Evolutionary conservation across 2,113 vertebrate genomes (phyloP).

Genomic region (Zapus hudsonius): DNA sequence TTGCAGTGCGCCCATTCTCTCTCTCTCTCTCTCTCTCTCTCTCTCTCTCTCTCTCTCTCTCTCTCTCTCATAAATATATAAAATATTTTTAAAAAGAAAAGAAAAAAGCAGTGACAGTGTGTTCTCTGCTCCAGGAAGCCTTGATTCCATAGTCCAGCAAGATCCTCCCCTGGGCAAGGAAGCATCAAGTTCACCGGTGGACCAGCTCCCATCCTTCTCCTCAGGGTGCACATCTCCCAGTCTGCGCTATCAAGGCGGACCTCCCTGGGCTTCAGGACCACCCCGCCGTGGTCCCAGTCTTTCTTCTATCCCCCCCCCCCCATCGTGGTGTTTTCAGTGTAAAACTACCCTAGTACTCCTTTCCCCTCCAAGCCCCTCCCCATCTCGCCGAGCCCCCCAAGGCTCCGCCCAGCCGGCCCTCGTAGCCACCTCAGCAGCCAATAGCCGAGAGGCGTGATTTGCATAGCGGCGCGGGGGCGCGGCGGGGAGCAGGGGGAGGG

Average conservation of each 20-base stretch:
- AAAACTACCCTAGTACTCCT: neutral
- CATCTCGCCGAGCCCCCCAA: constrained; percentile 58
- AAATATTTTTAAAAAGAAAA: too few relatives aligned
- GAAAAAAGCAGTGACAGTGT: too few relatives aligned
- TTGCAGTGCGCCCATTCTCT: too few relatives aligned
- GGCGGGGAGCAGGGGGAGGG: constrained; percentile 58
- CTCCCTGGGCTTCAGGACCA: constrained; percentile 3
- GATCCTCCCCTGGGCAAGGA: neutral
- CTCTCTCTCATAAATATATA: too few relatives aligned
- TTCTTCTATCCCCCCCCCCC: neutral
- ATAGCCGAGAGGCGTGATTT: constrained; percentile 65
- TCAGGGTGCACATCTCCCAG: neutral
- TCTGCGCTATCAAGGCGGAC: neutral
- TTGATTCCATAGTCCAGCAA: neutral
- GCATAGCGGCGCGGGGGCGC: constrained; percentile 61
- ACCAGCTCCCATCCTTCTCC: neutral
- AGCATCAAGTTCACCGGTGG: neutral
- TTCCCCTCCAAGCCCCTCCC: constrained; percentile 54
- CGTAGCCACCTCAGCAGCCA: constrained; percentile 57
- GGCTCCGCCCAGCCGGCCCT: constrained; percentile 60
- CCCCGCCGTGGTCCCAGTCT: neutral
- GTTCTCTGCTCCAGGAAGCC: too few relatives aligned
- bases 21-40: too few relatives aligned
- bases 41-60: too few relatives aligned
- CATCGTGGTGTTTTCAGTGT: neutral